Evolutionary conservation across 2,888 invertebrate species (phyloP).

Genomic region (Calliphora vomitoria): DNA sequence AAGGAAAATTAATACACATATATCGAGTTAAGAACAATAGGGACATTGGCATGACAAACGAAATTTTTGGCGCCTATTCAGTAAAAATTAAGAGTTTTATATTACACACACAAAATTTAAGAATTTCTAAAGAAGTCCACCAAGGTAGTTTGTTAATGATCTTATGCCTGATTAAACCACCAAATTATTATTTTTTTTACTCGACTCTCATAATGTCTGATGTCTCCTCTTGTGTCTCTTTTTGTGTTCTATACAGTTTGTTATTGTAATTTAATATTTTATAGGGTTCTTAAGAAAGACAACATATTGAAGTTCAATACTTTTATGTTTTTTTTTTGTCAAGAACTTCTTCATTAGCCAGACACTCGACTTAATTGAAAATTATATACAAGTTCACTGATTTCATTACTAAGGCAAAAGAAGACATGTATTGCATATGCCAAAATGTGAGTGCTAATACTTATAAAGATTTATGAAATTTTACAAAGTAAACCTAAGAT

Average conservation of each 20-base stretch:
- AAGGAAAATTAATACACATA: background rate
- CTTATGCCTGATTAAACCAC: slow-evolving; percentile 27
- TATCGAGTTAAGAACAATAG: background rate
- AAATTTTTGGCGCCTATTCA: slow-evolving; percentile 22
- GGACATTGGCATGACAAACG: background rate
- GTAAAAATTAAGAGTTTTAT: slow-evolving; percentile 9
- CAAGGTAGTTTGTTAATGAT: slow-evolving; percentile 11
- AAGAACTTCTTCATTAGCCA: background rate
- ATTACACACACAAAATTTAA: slow-evolving; percentile 13
- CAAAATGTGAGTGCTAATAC: too few relatives aligned
- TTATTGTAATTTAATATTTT: slow-evolving; percentile 25
- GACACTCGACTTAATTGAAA: background rate
- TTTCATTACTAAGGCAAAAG: background rate
- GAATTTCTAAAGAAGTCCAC: slow-evolving; percentile 14
- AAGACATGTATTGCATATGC: background rate
- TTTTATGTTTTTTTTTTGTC: background rate
- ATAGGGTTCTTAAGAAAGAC: background rate
- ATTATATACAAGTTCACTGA: background rate
- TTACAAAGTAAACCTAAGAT: too few relatives aligned
- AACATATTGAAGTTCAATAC: background rate
- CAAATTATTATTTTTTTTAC: slow-evolving; percentile 5
- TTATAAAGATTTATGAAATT: too few relatives aligned
- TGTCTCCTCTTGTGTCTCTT: background rate
- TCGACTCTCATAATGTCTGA: background rate
- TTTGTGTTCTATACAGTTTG: background rate